These are phyloP conservation scores for Gryllus longicercus DNA, from an alignment of 2,888 invertebrate species.

Conservation along the genomic window DNA sequence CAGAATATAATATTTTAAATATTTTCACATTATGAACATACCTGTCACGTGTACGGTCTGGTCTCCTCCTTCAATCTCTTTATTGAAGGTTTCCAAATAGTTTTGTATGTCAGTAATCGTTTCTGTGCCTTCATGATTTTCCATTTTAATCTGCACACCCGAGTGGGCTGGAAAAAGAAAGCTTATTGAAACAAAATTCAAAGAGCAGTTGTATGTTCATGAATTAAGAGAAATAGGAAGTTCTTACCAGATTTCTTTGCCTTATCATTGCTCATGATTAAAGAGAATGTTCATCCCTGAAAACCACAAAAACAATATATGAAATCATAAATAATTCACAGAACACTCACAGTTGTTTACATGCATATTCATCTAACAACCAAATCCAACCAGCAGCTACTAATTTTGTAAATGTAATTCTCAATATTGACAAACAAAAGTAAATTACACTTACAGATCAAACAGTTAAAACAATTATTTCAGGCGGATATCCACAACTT, in stretches of 20 bases:
- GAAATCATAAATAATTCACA: too few relatives aligned
- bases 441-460: too few relatives aligned
- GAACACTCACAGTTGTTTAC: too few relatives aligned
- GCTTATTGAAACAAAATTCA: conserved; percentile 18
- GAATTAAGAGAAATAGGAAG: conserved; percentile 23
- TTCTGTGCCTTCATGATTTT: conserved; percentile 44
- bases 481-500: too few relatives aligned
- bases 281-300: conserved; percentile 22
- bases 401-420: too few relatives aligned
- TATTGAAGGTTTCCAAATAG: conserved; percentile 77
- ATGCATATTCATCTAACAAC: too few relatives aligned
- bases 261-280: conserved; percentile 35
- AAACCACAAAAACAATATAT: conserved; percentile 10
- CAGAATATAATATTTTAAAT: neutral
- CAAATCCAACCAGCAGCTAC: too few relatives aligned
- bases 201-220: neutral
- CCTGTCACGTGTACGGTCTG: conserved; percentile 46
- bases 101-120: conserved; percentile 71
- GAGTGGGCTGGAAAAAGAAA: neutral
- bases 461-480: too few relatives aligned
- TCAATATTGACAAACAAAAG: too few relatives aligned
- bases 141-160: conserved; percentile 36
- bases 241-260: conserved; percentile 33
- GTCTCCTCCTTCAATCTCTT: conserved; percentile 66
- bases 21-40: conserved; percentile 41